Evolutionary conservation across 2,888 invertebrate genomes (phyloP).

Genomic region (Thecocarcelia acutangulata): DNA sequence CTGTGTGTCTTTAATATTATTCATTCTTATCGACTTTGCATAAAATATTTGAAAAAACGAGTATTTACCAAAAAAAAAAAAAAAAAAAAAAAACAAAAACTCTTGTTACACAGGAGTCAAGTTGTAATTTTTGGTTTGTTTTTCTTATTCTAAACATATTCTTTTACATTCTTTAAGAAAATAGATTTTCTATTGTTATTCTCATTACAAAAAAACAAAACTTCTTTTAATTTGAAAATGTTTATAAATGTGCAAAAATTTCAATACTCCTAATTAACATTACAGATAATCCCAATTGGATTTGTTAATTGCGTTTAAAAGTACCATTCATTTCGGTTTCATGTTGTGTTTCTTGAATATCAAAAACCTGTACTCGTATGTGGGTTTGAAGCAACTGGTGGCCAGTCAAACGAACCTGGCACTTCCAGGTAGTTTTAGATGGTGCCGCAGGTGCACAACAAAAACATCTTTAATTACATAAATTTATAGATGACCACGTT

Average conservation of each 20-base stretch:
- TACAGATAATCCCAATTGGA: slow-evolving; percentile 10
- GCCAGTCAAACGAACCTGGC: neutral
- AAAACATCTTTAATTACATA: slow-evolving; percentile 62
- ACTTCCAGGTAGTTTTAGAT: slow-evolving; percentile 26
- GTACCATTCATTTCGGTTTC: slow-evolving; percentile 10
- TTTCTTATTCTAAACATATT: too few relatives aligned
- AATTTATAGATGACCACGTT: slow-evolving; percentile 57
- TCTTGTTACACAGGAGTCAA: too few relatives aligned
- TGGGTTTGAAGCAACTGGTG: slow-evolving; percentile 20
- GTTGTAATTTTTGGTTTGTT: too few relatives aligned
- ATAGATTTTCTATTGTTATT: too few relatives aligned
- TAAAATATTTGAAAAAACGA: too few relatives aligned
- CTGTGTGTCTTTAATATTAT: too few relatives aligned
- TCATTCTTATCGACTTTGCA: too few relatives aligned
- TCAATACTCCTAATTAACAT: slow-evolving; percentile 11
- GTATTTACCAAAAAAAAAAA: too few relatives aligned
- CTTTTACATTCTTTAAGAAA: too few relatives aligned
- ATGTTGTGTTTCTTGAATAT: slow-evolving; percentile 35
- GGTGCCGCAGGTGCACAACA: slow-evolving; percentile 67
- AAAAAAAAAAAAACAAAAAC: too few relatives aligned
- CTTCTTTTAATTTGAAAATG: neutral
- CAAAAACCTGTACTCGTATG: slow-evolving; percentile 3
- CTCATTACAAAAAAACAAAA: too few relatives aligned
- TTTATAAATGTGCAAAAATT: neutral
- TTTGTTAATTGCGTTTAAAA: slow-evolving; percentile 11